These are phyloP conservation scores for Caenorhabditis sp. DNA, from an alignment of 2,888 invertebrate genomes.

Conservation along the genomic window DNA sequence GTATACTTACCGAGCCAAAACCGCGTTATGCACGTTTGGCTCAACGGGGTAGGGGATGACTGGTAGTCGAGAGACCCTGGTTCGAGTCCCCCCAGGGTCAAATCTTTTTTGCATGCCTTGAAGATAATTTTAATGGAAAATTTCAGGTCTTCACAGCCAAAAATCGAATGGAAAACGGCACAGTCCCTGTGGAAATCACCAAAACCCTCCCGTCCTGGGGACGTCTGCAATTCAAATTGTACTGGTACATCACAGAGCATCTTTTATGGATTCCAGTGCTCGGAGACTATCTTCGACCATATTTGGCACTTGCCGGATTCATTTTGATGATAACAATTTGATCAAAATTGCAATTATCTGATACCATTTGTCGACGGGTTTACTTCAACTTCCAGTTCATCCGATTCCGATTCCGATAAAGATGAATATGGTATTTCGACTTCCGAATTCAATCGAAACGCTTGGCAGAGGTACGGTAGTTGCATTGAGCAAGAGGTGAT, in stretches of 20 bases:
- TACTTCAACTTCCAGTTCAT: too few relatives aligned
- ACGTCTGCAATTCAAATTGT: conserved; percentile 76
- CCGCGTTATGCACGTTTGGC: too few relatives aligned
- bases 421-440: conserved; percentile 28
- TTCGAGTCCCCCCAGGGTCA: too few relatives aligned
- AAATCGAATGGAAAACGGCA: conserved; percentile 77
- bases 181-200: conserved; percentile 74
- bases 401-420: too few relatives aligned
- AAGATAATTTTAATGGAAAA: too few relatives aligned
- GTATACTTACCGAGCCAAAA: too few relatives aligned
- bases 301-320: conserved; percentile 80
- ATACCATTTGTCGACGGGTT: too few relatives aligned
- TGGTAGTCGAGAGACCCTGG: too few relatives aligned
- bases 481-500: conserved; percentile 34
- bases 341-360: too few relatives aligned
- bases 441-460: conserved; percentile 37
- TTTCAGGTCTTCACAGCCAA: conserved; percentile 74
- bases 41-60: too few relatives aligned
- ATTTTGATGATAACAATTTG: conserved; percentile 81
- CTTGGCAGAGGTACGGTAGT: conserved; percentile 51
- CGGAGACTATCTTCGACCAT: conserved; percentile 80
- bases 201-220: conserved; percentile 74
- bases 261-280: conserved; percentile 78
- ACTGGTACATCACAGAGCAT: conserved; percentile 81
- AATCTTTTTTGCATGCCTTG: too few relatives aligned